Base-by-base conservation (phyloP, 2,797 vertebrate species). In the Eulemur rubriventer region DNA sequence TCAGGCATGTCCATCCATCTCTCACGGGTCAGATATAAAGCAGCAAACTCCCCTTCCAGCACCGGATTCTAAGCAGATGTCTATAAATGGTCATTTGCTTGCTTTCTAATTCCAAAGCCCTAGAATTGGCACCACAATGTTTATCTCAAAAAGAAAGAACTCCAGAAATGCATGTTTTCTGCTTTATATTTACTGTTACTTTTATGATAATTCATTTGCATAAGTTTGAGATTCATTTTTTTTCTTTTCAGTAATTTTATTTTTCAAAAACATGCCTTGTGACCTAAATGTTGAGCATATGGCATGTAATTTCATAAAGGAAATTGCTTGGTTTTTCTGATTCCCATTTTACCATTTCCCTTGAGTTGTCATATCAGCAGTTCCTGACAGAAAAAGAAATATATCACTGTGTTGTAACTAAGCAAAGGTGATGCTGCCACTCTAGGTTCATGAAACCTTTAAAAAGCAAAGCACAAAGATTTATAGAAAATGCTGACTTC, bases 241-340 rank as follows among this genome's bases (percentile, higher is more conserved):
- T 94, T 17, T 16, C 81, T 97, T 82, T 94, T 59, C 43, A 65
- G 43, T 73, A 57, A 57, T 38, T 46, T 97, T 50, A 48, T 22
- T 57, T 55, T 43, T 72, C 26, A 46, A 65, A 46, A 65, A 94
- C 57, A 78, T 30, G 50, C 55, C 85, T 91, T 33, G 28, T 55
- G 87, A 93, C 48, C 97, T 97, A 91, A 90, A 98, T 96, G 90
- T 95, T 86, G 91, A 97, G 28, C 78, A 88, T 96, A 97, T 86
- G 94, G 84, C 82, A 78, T 96, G 72, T 78, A 97, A 96, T 95
- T 95, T 89, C 61, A 91, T 91, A 75, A 13, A 35, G 87, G 95
- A 83, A 72, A 83, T 83, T 96, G 86, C 63, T 96, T 97, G 38
- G 57, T 26, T 92, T 89, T 91, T 97, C 38, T 41, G 95, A 95